A percentile compares a stretch with the other conserved stretches of the same genome.
Conservation (phyloP, 2,888 invertebrate species). For the Heliothis peltigera region DNA sequence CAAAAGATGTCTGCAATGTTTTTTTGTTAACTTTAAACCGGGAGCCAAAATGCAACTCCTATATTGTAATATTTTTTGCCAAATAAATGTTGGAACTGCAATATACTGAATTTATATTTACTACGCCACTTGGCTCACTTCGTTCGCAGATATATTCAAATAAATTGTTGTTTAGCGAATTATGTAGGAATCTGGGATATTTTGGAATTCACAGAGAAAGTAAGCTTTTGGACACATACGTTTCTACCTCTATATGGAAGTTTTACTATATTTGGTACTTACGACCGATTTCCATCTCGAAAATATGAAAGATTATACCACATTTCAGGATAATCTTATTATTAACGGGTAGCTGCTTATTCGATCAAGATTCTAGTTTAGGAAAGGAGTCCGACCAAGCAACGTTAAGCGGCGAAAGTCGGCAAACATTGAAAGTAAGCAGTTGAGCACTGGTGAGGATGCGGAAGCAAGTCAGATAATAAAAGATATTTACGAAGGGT, state of each 20-base stretch:
- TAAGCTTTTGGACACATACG: constrained; percentile 53
- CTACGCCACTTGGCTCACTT: constrained; percentile 65
- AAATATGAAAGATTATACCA: constrained; percentile 14
- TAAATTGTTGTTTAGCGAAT: constrained; percentile 62
- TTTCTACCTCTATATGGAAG: constrained; percentile 58
- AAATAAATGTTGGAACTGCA: constrained; percentile 66
- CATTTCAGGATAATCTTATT: constrained; percentile 50
- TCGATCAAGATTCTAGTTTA: constrained; percentile 33
- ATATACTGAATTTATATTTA: constrained; percentile 66
- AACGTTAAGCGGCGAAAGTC: constrained; percentile 60
- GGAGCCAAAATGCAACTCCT: constrained; percentile 54
- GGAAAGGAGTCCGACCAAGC: constrained; percentile 39
- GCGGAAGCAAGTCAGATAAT: constrained; percentile 69
- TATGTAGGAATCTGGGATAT: constrained; percentile 53
- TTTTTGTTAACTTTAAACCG: constrained; percentile 43
- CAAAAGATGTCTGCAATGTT: constrained; percentile 29
- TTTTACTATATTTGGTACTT: constrained; percentile 57
- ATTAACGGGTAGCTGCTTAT: constrained; percentile 39
- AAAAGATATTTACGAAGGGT: constrained; percentile 75
- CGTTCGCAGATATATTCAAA: constrained; percentile 60
- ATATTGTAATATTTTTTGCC: constrained; percentile 62
- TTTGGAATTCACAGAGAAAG: constrained; percentile 51
- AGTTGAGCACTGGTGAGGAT: constrained; percentile 52
- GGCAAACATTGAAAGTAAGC: constrained; percentile 62
- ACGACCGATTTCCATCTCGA: constrained; percentile 20